Conservation (phyloP, 2,797 vertebrate species). For the Premnoplex brunnescens region DNA sequence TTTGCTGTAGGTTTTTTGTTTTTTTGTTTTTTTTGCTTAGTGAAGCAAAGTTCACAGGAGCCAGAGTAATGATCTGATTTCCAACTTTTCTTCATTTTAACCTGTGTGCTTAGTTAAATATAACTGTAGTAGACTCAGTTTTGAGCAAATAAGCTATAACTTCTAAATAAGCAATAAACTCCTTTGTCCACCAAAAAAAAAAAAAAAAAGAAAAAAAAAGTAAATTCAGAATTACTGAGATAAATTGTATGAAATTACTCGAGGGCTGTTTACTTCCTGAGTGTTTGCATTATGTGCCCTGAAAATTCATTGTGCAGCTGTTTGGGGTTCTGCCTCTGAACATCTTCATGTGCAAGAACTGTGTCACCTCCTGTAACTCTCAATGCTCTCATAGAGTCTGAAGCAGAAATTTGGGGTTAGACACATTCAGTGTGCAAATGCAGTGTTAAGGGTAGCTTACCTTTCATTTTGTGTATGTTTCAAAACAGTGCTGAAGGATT, state of each 20-base stretch:
- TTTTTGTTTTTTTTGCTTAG: constrained; percentile 1
- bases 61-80: neutral
- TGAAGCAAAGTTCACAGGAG: constrained; percentile 44
- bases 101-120: neutral
- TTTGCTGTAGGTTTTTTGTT: neutral
- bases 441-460: neutral
- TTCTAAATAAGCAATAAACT: neutral
- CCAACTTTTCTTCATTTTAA: neutral
- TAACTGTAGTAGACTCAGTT: neutral
- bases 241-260: neutral
- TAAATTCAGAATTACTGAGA: neutral
- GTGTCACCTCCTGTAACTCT: neutral
- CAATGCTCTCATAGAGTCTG: neutral
- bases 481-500: neutral
- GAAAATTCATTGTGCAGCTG: neutral
- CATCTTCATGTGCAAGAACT: neutral
- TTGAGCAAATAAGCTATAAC: neutral
- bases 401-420: neutral
- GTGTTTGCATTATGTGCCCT: neutral
- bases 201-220: neutral
- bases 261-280: neutral
- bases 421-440: neutral
- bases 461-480: neutral
- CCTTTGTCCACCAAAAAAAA: neutral
- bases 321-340: neutral